Evolutionary conservation across 2,888 invertebrate genomes (phyloP), one percentile per base, ranked within the genome.

Genomic region (Synergus itoensis): DNA sequence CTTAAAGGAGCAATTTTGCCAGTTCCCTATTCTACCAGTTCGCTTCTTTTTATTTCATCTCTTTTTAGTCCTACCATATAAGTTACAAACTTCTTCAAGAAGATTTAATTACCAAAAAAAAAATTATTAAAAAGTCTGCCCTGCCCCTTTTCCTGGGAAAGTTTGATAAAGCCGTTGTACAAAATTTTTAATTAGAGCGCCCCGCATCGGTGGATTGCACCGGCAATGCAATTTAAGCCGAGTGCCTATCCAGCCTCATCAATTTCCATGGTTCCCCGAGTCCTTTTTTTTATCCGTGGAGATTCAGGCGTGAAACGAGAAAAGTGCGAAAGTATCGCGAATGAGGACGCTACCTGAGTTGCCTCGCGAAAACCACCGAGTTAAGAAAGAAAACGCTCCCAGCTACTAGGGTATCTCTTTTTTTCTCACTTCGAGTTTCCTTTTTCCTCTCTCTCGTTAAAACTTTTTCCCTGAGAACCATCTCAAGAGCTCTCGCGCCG

Each of bases 391-490:
- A 77, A 81, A 77, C 69, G 82, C 82, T 83, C 67, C 36, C 78
- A 73, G 80, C 76, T 69, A 76, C 73, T 48, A 83, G 85, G 85
- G 86, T 87, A 88, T 86, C 81, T 86, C 84, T 82, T 79, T 62
- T 77, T 67, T 67, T 69, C 77, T 69, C 60, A 60, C 53, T 73
- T 69, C 60, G 63, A 65, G 60, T 48, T 45, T 57, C 65, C 76
- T 60, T 14, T 73, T 62, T 8, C 62, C 77, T 67, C 84, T 85
- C 85, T 85, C 88, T 90, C 88, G 89, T 90, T 90, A 90, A 90
- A 91, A 91, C 89, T 90, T 91, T 89, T 86, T 85, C 85, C 80
- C 84, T 81, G 57, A 73, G 80, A 81, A 82, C 80, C 78, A 81
- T 81, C 81, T 82, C 83, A 76, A 81, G 78, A 64, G 78, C 79